These are phyloP conservation scores for Pyrocoelia pectoralis DNA, from an alignment of 2,888 invertebrate genomes.

Conservation along the genomic window DNA sequence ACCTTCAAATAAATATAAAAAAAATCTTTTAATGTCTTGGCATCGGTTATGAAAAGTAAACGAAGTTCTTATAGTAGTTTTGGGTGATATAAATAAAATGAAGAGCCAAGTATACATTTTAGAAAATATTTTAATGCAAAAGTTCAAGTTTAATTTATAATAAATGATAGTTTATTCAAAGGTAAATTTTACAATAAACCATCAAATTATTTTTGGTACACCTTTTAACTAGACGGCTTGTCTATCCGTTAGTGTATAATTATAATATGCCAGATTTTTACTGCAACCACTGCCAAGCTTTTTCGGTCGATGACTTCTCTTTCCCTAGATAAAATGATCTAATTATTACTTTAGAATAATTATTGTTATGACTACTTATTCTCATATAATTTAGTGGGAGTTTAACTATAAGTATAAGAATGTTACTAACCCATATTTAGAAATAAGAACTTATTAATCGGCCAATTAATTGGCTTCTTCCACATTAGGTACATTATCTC, in stretches of 20 bases:
- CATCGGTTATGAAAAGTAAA: background rate
- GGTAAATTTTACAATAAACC: slow-evolving; percentile 3
- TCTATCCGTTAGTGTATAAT: slow-evolving; percentile 24
- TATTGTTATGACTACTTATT: background rate
- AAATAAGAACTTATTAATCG: background rate
- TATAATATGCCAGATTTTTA: slow-evolving; percentile 22
- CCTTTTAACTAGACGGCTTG: slow-evolving; percentile 32
- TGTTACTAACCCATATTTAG: background rate
- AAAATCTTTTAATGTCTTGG: slow-evolving; percentile 1
- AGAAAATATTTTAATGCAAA: slow-evolving; percentile 9
- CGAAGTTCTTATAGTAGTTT: background rate
- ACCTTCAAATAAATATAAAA: background rate
- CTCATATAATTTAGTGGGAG: background rate
- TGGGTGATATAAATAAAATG: background rate
- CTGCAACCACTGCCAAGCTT: slow-evolving; percentile 24
- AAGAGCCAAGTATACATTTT: background rate
- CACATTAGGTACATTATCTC: too few species aligned
- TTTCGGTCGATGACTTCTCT: slow-evolving; percentile 31
- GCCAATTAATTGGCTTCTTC: too few species aligned
- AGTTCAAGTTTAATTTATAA: background rate
- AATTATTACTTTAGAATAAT: background rate
- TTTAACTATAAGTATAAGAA: too few species aligned
- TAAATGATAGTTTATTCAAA: background rate
- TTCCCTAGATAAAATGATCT: background rate
- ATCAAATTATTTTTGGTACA: slow-evolving; percentile 7